Conservation (phyloP, 2,888 invertebrate species). For the Achlya flavicornis region DNA sequence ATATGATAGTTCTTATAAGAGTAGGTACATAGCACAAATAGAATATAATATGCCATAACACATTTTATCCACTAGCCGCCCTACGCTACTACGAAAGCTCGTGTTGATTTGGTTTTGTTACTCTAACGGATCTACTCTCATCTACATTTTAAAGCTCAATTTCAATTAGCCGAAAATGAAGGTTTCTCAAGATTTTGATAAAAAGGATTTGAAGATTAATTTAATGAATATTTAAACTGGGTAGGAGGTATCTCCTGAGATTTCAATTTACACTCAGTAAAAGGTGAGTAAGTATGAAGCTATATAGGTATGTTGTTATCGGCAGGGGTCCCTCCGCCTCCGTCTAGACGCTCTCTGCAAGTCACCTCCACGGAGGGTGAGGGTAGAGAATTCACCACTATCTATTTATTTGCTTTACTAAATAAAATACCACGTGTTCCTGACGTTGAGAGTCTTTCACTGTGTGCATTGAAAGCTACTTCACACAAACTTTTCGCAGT, state of each 20-base stretch:
- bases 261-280: conserved; percentile 10
- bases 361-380: conserved; percentile 72
- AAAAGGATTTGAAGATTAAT: not conserved
- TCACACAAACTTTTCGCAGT: conserved; percentile 17
- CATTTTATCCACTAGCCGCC: no score
- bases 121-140: not conserved
- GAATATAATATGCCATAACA: no score
- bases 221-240: conserved; percentile 7
- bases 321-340: conserved; percentile 74
- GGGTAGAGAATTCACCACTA: conserved; percentile 72
- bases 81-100: no score
- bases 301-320: conserved; percentile 52
- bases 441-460: conserved; percentile 63
- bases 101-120: no score
- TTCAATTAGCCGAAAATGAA: no score
- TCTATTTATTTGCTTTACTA: conserved; percentile 77
- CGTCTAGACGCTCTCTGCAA: conserved; percentile 81
- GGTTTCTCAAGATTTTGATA: no score
- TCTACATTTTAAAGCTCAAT: no score
- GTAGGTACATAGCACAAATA: no score
- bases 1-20: no score
- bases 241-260: not conserved
- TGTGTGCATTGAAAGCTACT: conserved; percentile 34
- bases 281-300: conserved; percentile 43
- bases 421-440: conserved; percentile 67